These are phyloP conservation scores for Chymomyza procnemis DNA, from an alignment of 2,888 invertebrate genomes.

Conservation along the genomic window DNA sequence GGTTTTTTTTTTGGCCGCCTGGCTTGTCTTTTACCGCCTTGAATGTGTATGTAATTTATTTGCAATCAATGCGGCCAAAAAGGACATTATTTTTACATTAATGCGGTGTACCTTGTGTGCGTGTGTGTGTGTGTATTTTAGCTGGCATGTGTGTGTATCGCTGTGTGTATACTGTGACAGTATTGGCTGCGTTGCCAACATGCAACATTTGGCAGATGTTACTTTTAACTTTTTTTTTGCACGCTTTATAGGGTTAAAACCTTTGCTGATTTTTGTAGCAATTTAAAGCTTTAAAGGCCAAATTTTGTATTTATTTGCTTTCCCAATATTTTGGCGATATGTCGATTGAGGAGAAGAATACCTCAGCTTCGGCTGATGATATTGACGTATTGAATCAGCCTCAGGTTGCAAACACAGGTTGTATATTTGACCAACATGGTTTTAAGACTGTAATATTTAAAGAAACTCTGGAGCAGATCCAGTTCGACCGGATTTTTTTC, in stretches of 20 bases:
- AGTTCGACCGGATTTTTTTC: too few species aligned
- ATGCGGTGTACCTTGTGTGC: slow-evolving; percentile 21
- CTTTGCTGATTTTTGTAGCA: background rate
- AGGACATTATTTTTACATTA: slow-evolving; percentile 71
- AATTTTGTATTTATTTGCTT: too few species aligned
- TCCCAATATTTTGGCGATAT: too few species aligned
- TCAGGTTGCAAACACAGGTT: too few species aligned
- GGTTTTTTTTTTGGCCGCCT: slow-evolving; percentile 16
- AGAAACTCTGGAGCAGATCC: too few species aligned
- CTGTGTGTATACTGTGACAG: background rate
- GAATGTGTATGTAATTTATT: slow-evolving; percentile 65
- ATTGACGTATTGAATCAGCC: too few species aligned
- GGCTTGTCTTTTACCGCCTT: background rate
- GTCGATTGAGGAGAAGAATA: too few species aligned
- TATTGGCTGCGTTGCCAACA: background rate
- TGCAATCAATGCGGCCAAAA: slow-evolving; percentile 69
- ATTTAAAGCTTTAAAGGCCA: too few species aligned
- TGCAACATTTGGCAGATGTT: slow-evolving; percentile 62
- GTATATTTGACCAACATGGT: too few species aligned
- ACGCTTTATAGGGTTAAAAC: background rate
- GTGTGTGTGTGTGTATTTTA: slow-evolving; percentile 20
- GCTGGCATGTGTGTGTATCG: slow-evolving; percentile 31
- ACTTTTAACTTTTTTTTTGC: slow-evolving; percentile 41
- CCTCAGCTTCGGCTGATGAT: too few species aligned
- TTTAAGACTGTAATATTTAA: too few species aligned